phyloP scores from a whole-genome alignment of 2,888 invertebrate species.

The Xanthia togata region DNA sequence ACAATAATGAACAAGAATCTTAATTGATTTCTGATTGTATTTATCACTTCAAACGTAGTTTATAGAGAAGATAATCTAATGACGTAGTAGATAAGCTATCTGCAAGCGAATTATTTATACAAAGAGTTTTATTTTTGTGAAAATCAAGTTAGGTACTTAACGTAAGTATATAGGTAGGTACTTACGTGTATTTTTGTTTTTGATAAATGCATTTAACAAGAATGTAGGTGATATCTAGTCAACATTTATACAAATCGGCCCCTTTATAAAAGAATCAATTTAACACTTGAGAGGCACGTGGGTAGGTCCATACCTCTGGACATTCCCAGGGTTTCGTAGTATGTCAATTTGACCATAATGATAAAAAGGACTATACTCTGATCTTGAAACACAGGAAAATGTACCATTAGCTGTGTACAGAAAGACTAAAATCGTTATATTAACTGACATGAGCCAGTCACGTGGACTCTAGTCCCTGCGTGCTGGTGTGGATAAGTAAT shows the following conservation, averaged over 20 bases:
- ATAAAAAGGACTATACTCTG: slow-evolving; percentile 38
- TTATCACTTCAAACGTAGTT: slow-evolving; percentile 64
- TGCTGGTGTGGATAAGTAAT: slow-evolving; percentile 62
- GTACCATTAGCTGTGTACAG: slow-evolving; percentile 27
- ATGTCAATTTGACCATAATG: slow-evolving; percentile 49
- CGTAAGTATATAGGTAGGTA: no score
- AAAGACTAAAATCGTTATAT: slow-evolving; percentile 34
- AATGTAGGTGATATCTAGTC: not conserved
- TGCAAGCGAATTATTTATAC: slow-evolving; percentile 43
- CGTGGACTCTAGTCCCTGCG: slow-evolving; percentile 48
- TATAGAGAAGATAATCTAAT: slow-evolving; percentile 63
- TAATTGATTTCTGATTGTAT: slow-evolving; percentile 73
- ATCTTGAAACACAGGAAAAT: slow-evolving; percentile 36
- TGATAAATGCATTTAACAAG: not conserved
- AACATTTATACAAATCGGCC: slow-evolving; percentile 4
- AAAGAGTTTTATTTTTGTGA: slow-evolving; percentile 23
- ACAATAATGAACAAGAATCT: slow-evolving; percentile 61
- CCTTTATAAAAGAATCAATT: slow-evolving; percentile 67
- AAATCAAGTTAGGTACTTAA: not conserved
- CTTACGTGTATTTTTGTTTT: not conserved
- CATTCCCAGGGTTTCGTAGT: slow-evolving; percentile 59
- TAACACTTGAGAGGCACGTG: slow-evolving; percentile 68
- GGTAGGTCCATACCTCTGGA: slow-evolving; percentile 23
- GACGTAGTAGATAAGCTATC: slow-evolving; percentile 69
- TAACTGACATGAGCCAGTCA: slow-evolving; percentile 15